phyloP scores from a whole-genome alignment of 2,113 vertebrate species.

The Thryonomys swinderianus region DNA sequence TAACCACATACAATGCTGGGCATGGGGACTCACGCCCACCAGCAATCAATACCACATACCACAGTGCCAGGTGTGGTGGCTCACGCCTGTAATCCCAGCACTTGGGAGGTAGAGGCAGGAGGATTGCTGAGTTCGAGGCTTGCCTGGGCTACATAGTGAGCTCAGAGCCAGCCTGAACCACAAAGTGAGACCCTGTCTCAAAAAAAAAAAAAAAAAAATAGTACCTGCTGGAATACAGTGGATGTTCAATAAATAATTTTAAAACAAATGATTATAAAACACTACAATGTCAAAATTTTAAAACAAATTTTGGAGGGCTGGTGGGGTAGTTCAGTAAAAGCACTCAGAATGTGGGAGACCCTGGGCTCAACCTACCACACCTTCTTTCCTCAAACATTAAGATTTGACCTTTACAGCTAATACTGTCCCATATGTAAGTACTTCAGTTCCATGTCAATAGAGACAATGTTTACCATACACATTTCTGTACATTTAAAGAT shows the following conservation, averaged over 20 bases:
- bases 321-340: neutral
- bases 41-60: too few relatives aligned
- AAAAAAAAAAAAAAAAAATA: too few relatives aligned
- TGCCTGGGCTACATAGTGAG: too few relatives aligned
- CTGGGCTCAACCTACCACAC: neutral
- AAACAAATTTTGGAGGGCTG: neutral
- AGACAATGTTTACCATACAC: neutral
- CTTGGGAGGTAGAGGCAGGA: too few relatives aligned
- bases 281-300: neutral
- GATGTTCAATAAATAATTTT: neutral
- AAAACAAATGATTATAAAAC: neutral
- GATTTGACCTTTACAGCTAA: neutral
- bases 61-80: too few relatives aligned
- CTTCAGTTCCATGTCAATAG: neutral
- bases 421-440: neutral
- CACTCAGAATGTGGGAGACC: neutral
- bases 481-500: slow-evolving; percentile 9
- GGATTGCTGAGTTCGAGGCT: too few relatives aligned
- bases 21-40: too few relatives aligned
- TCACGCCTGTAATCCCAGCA: too few relatives aligned
- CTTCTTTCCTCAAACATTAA: too few relatives aligned
- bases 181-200: too few relatives aligned
- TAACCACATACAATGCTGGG: too few relatives aligned
- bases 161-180: too few relatives aligned
- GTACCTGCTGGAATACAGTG: neutral